These are phyloP conservation scores for Piscicola geometra DNA, from an alignment of 2,888 invertebrate genomes.

Conservation along the genomic window DNA sequence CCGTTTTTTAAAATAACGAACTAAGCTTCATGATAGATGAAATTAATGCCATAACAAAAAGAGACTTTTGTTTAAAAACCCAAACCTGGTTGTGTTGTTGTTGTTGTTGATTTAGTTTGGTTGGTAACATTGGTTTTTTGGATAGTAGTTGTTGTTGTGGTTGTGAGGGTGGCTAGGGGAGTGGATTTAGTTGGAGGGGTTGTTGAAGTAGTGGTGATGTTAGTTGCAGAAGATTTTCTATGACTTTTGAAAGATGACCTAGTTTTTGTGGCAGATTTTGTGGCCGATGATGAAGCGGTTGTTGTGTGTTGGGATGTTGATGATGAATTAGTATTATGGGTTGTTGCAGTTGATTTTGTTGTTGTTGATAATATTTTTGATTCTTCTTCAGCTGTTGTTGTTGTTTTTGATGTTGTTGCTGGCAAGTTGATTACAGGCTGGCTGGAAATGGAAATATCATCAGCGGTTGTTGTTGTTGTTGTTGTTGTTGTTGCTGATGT, in stretches of 20 bases:
- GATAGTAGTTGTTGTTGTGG: background rate
- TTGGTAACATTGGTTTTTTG: no score
- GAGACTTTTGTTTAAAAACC: no score
- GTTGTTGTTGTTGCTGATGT: background rate
- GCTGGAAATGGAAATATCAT: background rate
- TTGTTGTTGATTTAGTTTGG: no score
- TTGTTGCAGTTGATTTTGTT: background rate
- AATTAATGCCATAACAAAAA: no score
- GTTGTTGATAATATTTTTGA: constrained; percentile 11
- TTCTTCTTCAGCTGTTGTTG: background rate
- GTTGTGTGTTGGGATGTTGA: background rate
- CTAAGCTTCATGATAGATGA: no score
- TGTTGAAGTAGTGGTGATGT: background rate
- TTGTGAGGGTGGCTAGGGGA: background rate
- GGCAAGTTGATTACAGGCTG: background rate
- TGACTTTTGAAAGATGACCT: no score
- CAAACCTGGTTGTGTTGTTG: no score
- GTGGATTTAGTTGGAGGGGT: background rate
- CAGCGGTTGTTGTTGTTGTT: background rate
- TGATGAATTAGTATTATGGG: background rate
- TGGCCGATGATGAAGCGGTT: background rate
- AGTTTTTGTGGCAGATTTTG: background rate
- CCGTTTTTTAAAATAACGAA: no score
- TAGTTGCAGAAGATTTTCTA: background rate
- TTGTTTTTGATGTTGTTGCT: constrained; percentile 16